Evolutionary conservation across 2,888 invertebrate genomes (phyloP).

Genomic region (Heliconius aoede): DNA sequence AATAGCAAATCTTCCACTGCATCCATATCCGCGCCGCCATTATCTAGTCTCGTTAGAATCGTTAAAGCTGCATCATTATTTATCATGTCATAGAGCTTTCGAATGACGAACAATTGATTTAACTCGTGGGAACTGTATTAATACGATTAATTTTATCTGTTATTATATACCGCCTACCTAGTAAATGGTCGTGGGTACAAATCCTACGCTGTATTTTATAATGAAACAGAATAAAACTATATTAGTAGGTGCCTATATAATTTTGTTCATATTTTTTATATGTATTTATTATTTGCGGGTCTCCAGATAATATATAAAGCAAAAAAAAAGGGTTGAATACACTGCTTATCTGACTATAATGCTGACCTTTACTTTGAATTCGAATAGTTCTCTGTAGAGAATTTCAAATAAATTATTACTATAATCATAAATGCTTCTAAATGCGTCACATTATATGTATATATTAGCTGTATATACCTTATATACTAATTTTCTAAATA

Average conservation of each 20-base stretch:
- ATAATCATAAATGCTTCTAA: too few species aligned
- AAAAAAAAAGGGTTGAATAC: too few species aligned
- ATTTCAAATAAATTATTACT: too few species aligned
- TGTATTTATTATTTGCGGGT: background rate
- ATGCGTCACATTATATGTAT: too few species aligned
- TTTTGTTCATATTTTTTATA: background rate
- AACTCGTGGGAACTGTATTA: slow-evolving; percentile 31
- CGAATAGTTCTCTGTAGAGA: too few species aligned
- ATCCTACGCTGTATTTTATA: slow-evolving; percentile 7
- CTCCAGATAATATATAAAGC: too few species aligned
- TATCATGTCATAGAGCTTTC: slow-evolving; percentile 22
- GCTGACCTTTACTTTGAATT: too few species aligned
- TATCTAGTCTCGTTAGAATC: slow-evolving; percentile 26
- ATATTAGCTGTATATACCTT: too few species aligned
- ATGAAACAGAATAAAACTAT: background rate
- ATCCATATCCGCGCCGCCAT: slow-evolving; percentile 26
- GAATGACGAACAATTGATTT: slow-evolving; percentile 28
- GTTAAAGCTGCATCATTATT: slow-evolving; percentile 24
- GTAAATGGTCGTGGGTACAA: background rate
- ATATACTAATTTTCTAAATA: too few species aligned
- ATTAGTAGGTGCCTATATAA: background rate
- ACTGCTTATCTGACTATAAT: too few species aligned
- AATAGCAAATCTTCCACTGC: slow-evolving; percentile 16
- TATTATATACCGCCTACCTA: slow-evolving; percentile 6
- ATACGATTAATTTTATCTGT: slow-evolving; percentile 22